A percentile compares a stretch with the other conserved stretches of the same genome.
phyloP scores from a whole-genome alignment of 2,888 invertebrate genomes.

The Dicycla oo region DNA sequence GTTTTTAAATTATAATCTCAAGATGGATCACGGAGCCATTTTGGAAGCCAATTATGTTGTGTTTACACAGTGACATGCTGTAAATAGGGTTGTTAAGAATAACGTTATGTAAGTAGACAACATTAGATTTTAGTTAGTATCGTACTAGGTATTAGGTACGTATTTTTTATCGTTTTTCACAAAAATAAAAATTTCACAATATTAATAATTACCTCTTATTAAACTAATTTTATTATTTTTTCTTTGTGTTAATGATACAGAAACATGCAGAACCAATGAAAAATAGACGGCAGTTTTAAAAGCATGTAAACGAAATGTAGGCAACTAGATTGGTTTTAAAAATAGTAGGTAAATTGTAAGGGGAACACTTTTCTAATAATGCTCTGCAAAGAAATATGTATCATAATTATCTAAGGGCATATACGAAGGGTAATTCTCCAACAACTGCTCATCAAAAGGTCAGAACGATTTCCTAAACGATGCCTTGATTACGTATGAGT shows the following conservation, averaged over 20 bases:
- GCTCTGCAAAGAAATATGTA: neutral
- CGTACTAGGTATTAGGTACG: too few species aligned
- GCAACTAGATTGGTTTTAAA: too few species aligned
- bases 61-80: constrained; percentile 55
- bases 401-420: constrained; percentile 11
- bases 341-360: too few species aligned
- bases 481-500: constrained; percentile 75
- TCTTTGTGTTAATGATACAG: too few species aligned
- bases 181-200: too few species aligned
- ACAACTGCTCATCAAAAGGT: constrained; percentile 52
- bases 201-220: too few species aligned
- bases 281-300: too few species aligned
- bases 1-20: constrained; percentile 87
- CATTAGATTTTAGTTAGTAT: neutral
- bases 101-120: neutral
- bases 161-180: too few species aligned
- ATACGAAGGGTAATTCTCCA: constrained; percentile 12
- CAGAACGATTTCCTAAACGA: constrained; percentile 65
- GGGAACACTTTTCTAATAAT: neutral
- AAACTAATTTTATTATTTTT: too few species aligned
- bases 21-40: constrained; percentile 77
- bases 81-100: constrained; percentile 31
- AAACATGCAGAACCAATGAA: too few species aligned
- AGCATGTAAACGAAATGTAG: too few species aligned
- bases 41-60: constrained; percentile 74